Percentiles rank a stretch among this genome's conserved stretches.
phyloP scores from a whole-genome alignment of 2,797 vertebrate species.

The Macrochelys suwanniensis region DNA sequence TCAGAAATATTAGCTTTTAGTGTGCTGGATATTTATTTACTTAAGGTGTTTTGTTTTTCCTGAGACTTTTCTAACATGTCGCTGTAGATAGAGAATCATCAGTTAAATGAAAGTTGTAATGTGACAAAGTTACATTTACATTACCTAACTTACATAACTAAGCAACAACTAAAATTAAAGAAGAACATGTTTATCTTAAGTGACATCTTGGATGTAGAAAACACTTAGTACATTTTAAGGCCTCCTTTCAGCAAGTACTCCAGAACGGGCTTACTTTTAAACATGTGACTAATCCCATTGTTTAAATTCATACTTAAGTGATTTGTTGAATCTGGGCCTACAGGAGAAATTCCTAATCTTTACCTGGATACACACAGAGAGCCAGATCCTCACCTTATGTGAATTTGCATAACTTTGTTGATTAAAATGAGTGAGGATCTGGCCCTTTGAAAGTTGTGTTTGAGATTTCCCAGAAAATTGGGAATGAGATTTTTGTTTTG shows the following conservation, averaged over 20 bases:
- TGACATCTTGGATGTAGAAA: background rate
- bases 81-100: background rate
- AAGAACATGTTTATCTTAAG: conserved; percentile 22
- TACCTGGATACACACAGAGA: fast-evolving
- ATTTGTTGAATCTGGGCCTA: fast-evolving
- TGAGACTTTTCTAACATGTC: background rate
- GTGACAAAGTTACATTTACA: conserved; percentile 43
- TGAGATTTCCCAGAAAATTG: background rate
- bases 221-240: background rate
- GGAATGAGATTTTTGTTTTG: background rate
- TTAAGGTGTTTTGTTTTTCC: background rate
- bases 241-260: background rate
- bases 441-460: background rate
- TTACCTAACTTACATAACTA: conserved; percentile 4
- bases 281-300: fast-evolving
- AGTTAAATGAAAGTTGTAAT: background rate
- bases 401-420: background rate
- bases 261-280: background rate
- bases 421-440: background rate
- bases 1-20: conserved; percentile 51
- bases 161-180: conserved; percentile 19
- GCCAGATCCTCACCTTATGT: fast-evolving
- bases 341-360: fast-evolving
- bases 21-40: conserved; percentile 46
- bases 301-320: background rate